A percentile compares a stretch with the other conserved stretches of the same genome.
phyloP scores from a whole-genome alignment of 2,888 invertebrate species.

The Phalangium opilio region DNA sequence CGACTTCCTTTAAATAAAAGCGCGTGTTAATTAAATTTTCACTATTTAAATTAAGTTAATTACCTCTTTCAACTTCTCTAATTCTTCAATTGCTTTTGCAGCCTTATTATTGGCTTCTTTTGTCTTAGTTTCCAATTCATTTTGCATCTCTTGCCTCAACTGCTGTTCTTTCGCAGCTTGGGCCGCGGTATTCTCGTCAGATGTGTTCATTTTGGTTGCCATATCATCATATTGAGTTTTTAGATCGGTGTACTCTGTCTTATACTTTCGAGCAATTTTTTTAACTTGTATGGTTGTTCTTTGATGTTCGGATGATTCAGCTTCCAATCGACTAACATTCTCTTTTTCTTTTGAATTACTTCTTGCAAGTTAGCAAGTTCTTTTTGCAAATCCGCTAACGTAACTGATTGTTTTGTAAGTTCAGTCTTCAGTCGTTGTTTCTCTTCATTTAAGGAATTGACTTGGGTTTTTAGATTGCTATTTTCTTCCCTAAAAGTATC shows the following conservation, averaged over 20 bases:
- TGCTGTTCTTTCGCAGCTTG: conserved; percentile 1
- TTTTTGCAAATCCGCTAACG: conserved; percentile 49
- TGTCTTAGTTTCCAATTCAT: not conserved
- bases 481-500: conserved; percentile 8
- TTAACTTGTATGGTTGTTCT: conserved; percentile 41
- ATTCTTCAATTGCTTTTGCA: conserved; percentile 27
- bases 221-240: conserved; percentile 20
- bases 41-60: no score
- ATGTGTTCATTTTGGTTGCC: conserved; percentile 9
- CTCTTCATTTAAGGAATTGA: conserved; percentile 11
- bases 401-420: conserved; percentile 40
- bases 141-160: not conserved
- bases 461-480: conserved; percentile 10
- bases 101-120: conserved; percentile 20
- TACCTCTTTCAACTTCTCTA: conserved; percentile 15
- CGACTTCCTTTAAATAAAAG: no score
- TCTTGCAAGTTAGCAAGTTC: conserved; percentile 48
- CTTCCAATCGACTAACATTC: conserved; percentile 35
- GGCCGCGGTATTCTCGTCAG: not conserved
- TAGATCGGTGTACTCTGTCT: conserved; percentile 59
- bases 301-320: conserved; percentile 49
- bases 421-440: conserved; percentile 16
- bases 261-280: conserved; percentile 85
- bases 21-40: no score
- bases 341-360: conserved; percentile 31